Base-by-base conservation (phyloP, 2,888 invertebrate genomes). In the Pecten maximus region DNA sequence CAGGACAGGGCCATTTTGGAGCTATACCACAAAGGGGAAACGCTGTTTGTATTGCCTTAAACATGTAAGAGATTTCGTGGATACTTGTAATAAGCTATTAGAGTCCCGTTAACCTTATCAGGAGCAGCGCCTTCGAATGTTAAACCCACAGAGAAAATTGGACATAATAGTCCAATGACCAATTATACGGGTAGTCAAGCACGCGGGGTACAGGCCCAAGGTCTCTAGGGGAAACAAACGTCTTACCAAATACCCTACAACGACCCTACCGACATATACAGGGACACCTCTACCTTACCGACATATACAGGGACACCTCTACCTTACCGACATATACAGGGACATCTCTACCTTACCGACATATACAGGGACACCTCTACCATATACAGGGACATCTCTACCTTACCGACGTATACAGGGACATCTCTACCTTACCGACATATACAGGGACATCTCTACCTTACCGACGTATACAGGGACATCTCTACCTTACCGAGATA, bases 11-110 rank as follows among this genome's bases (percentile, higher is more conserved):
- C 74, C 74, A 74, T 74, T 74, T 74, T 74, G 74, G 35, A 74
- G 74, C 74, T 28, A 74, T 74, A 74, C 74, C 74, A 74, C 74
- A 74, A 74, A 74, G 74, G 74, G 74, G 35, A 74, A 74, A 35
- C 35, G 35, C 8, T 74, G 74, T 74, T 74, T 74, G 74, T 28
- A 74, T 74, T 74, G 12, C 74, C 74, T 35, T 23, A 35, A 74
- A 74, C 74, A 74, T 74, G 74, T 74, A 28, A 74, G 74, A 35
- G 74, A 74, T 35, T 74, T 74, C 28, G 74, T 74, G 35, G 74
- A 74, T 74, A 74, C 74, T 74, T 74, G 74, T 74, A 74, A 74
- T 74, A 74, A 74, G 74, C 74, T 35, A 74, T 74, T 74, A 74
- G 74, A 35, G 74, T 3, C 74, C 35, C 74, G 74, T 74, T 35